phyloP scores from a whole-genome alignment of 2,113 vertebrate species.

The Zeus faber region DNA sequence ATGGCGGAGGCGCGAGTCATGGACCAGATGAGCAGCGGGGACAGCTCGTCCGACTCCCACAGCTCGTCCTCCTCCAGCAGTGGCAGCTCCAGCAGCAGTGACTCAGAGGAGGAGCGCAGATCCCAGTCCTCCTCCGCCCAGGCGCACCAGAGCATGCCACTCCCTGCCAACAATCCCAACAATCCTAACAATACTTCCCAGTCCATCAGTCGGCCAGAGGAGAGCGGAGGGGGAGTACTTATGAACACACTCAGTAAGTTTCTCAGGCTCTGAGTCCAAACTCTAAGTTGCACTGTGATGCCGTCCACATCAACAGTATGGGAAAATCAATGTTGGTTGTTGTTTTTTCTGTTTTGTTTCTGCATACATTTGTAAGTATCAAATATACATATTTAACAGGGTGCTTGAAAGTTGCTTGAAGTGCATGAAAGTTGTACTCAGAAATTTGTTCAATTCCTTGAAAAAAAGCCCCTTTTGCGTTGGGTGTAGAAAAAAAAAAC shows the following conservation, averaged over 20 bases:
- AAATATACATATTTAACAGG: no score
- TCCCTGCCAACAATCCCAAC: conserved; percentile 54
- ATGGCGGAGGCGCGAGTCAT: conserved; percentile 92
- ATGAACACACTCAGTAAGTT: conserved; percentile 96
- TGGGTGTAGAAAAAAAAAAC: no score
- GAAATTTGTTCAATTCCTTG: no score
- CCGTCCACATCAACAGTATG: no score
- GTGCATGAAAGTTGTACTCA: no score
- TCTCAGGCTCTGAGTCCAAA: no score
- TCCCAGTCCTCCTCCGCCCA: conserved; percentile 39
- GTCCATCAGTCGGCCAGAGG: conserved; percentile 68
- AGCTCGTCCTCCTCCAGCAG: conserved; percentile 91
- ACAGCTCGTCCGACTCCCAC: conserved; percentile 90
- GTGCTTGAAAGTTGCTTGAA: no score
- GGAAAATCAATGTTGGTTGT: no score
- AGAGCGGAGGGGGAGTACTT: conserved; percentile 72
- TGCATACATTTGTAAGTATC: no score
- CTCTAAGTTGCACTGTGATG: no score
- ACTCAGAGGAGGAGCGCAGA: conserved; percentile 79
- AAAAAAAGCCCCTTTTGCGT: no score
- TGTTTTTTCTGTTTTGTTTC: no score
- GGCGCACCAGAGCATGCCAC: conserved; percentile 69
- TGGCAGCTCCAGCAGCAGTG: conserved; percentile 85
- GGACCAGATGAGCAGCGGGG: conserved; percentile 92
- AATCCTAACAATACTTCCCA: conserved; percentile 37